Base-by-base conservation (phyloP, 2,113 vertebrate genomes). In the Motacilla tschutschensis region DNA sequence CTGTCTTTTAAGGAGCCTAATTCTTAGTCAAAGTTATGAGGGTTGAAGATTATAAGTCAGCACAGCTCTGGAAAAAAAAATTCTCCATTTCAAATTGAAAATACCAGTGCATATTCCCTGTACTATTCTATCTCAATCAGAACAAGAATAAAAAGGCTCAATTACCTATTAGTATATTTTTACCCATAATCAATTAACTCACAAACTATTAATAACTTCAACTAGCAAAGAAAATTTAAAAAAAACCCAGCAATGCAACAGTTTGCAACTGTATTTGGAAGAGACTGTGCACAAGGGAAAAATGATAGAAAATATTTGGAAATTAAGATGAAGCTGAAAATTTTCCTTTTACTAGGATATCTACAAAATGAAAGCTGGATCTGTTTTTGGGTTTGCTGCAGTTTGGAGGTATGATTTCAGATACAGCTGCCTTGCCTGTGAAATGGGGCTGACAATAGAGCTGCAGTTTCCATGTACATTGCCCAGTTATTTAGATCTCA, bases 331-430 rank as follows among this genome's bases (percentile, higher is more conserved):
- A 55, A 51, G 50, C 35, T 50, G 41, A 76, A 81, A n/a, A 41
- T 4, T 41, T 88, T 55, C 25, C 17, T 66, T 55, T 5, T 21
- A 26, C 2, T 26, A 33, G 38, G 44, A n/a, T 62, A 62, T 15
- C 59, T 51, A 43, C 33, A 20, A 35, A 79, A 67, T 10, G 20
- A 41, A 91, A 83, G 25, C 12, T 46, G 46, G 22, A 64, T 72
- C 40, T 69, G 4, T 28, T 83, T 50, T 69, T 4, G 0, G 38
- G 10, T 54, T 76, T 92, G 35, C 24, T 57, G 48, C 33, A 63
- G 0, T 62, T 81, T 59, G 72, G 70, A 89, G 55, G n/a, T 62
- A 50, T 55, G n/a, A 35, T 72, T 87, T 89, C 72, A 78, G 83
- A 69, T 28, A 54, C n/a, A 78, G 74, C 17, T 84, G 71, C 46